Evolutionary conservation across 2,888 invertebrate genomes (phyloP).

Genomic region (Papilio demoleus): DNA sequence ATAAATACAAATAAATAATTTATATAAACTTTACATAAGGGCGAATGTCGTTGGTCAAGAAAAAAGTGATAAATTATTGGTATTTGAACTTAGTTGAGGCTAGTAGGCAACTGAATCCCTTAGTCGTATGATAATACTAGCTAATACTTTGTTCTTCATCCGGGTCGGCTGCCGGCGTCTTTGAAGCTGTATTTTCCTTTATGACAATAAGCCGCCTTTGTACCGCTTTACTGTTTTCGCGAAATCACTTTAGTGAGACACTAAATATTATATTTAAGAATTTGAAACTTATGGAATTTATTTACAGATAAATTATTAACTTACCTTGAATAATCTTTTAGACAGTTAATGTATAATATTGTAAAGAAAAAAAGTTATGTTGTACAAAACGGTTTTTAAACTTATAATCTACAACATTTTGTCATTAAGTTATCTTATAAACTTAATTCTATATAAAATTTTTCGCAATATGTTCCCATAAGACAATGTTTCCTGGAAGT

Average conservation of each 20-base stretch:
- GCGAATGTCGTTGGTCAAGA: background rate
- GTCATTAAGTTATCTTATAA: no score
- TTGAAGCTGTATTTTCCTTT: constrained; percentile 21
- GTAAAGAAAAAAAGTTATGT: no score
- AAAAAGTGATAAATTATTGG: background rate
- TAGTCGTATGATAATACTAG: constrained; percentile 6
- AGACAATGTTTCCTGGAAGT: background rate
- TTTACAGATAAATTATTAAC: no score
- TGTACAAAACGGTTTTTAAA: no score
- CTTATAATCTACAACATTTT: no score
- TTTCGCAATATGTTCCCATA: background rate
- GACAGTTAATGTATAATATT: no score
- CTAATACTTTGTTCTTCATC: constrained; percentile 12
- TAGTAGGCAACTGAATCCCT: background rate
- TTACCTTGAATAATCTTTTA: no score
- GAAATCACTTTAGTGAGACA: constrained; percentile 17
- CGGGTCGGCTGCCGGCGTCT: constrained; percentile 14
- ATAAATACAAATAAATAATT: no score
- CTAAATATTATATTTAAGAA: constrained; percentile 15
- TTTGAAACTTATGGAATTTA: background rate
- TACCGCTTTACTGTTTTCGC: constrained; percentile 22
- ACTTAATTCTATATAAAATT: no score
- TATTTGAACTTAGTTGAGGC: background rate
- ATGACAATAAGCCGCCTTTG: constrained; percentile 29
- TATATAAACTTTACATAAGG: no score